These are phyloP conservation scores for Glareola pratincola DNA, from an alignment of 2,113 vertebrate species.

Conservation along the genomic window DNA sequence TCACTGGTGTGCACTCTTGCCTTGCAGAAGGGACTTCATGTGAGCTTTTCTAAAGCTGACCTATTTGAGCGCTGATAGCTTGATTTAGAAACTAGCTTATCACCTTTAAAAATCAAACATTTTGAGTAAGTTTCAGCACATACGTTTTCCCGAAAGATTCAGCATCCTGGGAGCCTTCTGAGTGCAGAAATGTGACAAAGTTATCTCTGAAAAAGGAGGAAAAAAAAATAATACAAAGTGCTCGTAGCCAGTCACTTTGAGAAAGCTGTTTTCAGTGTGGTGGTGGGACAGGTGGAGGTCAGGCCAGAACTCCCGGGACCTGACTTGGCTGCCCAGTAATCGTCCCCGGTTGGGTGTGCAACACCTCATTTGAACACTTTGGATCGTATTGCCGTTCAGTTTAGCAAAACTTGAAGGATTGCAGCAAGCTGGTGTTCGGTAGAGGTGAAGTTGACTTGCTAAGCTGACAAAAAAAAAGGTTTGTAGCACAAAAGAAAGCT, in stretches of 20 bases:
- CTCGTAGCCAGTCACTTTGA: not conserved
- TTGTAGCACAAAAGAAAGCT: not conserved
- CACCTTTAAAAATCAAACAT: not conserved
- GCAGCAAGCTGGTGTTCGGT: not conserved
- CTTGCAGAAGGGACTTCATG: not conserved
- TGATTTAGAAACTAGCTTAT: not conserved
- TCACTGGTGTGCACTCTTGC: fast-evolving
- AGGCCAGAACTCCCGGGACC: not conserved
- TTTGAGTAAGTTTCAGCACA: not conserved
- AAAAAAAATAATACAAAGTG: not conserved
- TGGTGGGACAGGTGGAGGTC: not conserved
- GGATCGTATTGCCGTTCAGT: fast-evolving
- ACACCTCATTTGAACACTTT: not conserved
- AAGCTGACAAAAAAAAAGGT: not conserved
- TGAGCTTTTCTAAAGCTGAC: not conserved
- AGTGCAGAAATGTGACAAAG: not conserved
- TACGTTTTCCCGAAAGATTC: not conserved
- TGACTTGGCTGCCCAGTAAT: fast-evolving
- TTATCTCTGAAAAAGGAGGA: not conserved
- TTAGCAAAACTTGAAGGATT: fast-evolving
- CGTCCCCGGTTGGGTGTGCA: not conserved
- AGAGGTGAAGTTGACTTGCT: not conserved
- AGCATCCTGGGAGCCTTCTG: not conserved
- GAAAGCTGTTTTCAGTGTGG: not conserved
- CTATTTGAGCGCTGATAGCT: not conserved